Evolutionary conservation across 2,888 invertebrate genomes (phyloP).

Genomic region (Cephus sareptanus): DNA sequence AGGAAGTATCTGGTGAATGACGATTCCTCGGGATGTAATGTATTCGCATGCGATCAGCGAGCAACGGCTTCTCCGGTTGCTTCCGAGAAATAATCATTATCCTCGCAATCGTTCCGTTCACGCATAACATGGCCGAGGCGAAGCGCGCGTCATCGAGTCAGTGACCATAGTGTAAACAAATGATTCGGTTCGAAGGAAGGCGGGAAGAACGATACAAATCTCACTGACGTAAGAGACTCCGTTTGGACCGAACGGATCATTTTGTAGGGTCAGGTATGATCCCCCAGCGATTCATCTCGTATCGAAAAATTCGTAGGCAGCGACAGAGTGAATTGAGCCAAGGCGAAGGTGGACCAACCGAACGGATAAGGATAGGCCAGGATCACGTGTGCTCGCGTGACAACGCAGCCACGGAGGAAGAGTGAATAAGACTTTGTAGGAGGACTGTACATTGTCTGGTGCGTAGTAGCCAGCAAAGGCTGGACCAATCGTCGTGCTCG

Average conservation of each 20-base stretch:
- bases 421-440: neutral
- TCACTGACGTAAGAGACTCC: neutral
- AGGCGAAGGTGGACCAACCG: no score
- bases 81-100: neutral
- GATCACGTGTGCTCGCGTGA: neutral
- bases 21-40: neutral
- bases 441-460: slow-evolving; percentile 44
- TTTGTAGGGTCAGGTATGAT: no score
- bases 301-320: neutral
- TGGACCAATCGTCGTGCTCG: slow-evolving; percentile 49
- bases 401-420: neutral
- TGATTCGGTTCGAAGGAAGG: neutral
- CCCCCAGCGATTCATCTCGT: no score
- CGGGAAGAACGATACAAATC: neutral
- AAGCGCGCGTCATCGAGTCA: neutral
- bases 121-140: neutral
- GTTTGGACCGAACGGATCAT: neutral
- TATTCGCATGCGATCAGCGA: neutral
- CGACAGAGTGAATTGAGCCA: neutral
- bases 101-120: neutral
- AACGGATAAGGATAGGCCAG: neutral
- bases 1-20: neutral
- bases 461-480: slow-evolving; percentile 40
- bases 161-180: neutral
- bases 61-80: neutral